These are phyloP conservation scores for Esperia sulphurella DNA, from an alignment of 2,888 invertebrate species.

Conservation along the genomic window DNA sequence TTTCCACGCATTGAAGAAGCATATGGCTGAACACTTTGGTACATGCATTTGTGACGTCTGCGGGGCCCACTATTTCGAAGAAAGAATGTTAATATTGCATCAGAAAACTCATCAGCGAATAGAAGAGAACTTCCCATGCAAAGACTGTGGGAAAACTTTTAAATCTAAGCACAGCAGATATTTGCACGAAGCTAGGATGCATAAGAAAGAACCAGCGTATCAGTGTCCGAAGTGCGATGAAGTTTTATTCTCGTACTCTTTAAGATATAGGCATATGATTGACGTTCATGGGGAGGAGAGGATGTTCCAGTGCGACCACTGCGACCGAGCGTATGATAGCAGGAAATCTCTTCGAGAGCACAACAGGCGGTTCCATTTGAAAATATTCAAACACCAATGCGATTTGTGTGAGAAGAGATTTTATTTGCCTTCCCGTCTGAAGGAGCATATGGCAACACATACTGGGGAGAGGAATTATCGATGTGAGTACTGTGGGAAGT, in stretches of 20 bases:
- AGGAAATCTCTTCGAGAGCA: slow-evolving; percentile 62
- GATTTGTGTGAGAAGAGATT: slow-evolving; percentile 75
- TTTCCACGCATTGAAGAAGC: slow-evolving; percentile 65
- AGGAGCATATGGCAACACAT: slow-evolving; percentile 66
- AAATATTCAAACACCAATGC: slow-evolving; percentile 70
- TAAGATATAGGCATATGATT: slow-evolving; percentile 46
- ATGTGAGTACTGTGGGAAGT: slow-evolving; percentile 64
- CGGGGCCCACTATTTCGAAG: slow-evolving; percentile 69
- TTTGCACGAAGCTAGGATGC: slow-evolving; percentile 53
- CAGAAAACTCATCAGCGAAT: slow-evolving; percentile 50
- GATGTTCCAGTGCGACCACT: slow-evolving; percentile 55
- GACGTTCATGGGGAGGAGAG: slow-evolving; percentile 56
- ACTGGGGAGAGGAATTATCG: slow-evolving; percentile 64
- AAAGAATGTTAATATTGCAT: slow-evolving; percentile 61
- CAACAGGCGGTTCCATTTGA: slow-evolving; percentile 52
- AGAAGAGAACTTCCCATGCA: slow-evolving; percentile 68
- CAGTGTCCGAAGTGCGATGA: slow-evolving; percentile 63
- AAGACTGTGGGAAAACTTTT: slow-evolving; percentile 65
- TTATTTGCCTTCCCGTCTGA: slow-evolving; percentile 60
- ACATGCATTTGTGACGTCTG: slow-evolving; percentile 63
- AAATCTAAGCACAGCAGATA: slow-evolving; percentile 60
- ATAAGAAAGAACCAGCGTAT: slow-evolving; percentile 61
- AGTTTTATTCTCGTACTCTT: slow-evolving; percentile 52
- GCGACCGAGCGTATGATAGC: slow-evolving; percentile 61
- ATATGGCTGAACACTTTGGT: slow-evolving; percentile 67